Percentiles rank a stretch among this genome's conserved stretches.
These are phyloP conservation scores for Sitta carolinensis DNA, from an alignment of 2,797 vertebrate species.

Conservation along the genomic window DNA sequence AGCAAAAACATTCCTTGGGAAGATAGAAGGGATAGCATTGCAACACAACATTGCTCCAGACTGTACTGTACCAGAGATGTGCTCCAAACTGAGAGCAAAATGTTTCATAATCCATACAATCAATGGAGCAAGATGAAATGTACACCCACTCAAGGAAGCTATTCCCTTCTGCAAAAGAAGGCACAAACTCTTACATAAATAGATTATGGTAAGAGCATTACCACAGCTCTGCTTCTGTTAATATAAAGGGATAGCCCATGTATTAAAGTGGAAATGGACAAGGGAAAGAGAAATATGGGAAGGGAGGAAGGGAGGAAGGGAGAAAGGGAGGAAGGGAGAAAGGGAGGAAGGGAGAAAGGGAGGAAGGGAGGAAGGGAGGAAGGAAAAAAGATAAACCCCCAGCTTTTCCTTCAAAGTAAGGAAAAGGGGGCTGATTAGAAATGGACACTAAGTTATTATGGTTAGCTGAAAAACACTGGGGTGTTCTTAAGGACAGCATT, in stretches of 20 bases:
- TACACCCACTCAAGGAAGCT: neutral
- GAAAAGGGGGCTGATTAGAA: conserved; percentile 22
- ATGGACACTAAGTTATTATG: neutral
- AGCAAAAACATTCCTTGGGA: neutral
- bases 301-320: neutral
- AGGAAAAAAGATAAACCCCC: neutral
- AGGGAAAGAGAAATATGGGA: neutral
- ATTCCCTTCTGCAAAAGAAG: neutral
- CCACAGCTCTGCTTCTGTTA: neutral
- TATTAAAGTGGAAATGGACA: neutral
- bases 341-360: neutral
- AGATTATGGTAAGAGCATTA: conserved; percentile 22
- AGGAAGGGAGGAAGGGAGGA: neutral
- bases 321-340: neutral
- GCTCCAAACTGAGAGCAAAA: neutral
- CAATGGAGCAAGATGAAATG: neutral
- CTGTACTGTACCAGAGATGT: neutral
- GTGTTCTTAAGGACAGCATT: conserved; percentile 9
- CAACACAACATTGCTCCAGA: neutral
- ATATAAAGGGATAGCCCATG: neutral
- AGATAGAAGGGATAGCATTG: neutral
- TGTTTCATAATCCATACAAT: neutral
- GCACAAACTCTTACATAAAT: conserved; percentile 17
- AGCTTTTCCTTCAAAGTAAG: conserved; percentile 22
- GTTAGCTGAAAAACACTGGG: conserved; percentile 11